A percentile compares a stretch with the other conserved stretches of the same genome.
Evolutionary conservation across 2,113 vertebrate genomes (phyloP).

Genomic region (Paralichthys olivaceus): DNA sequence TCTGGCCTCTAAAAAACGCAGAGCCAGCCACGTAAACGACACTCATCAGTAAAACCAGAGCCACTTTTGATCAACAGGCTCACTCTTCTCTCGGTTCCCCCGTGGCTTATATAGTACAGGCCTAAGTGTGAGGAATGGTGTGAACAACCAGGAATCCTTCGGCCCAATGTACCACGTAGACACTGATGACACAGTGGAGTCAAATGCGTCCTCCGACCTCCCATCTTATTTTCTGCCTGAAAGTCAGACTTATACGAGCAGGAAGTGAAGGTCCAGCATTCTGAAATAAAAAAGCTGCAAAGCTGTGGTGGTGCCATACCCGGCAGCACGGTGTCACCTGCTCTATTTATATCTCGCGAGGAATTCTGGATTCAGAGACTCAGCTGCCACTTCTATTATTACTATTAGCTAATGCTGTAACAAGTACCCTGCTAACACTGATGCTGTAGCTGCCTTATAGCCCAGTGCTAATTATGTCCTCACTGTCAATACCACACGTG

Average conservation of each 20-base stretch:
- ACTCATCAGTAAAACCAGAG: conserved; percentile 28
- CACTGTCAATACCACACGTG: conserved; percentile 40
- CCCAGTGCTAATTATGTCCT: conserved; percentile 63
- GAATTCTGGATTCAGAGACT: conserved; percentile 80
- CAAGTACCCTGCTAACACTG: conserved; percentile 63
- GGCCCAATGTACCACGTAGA: conserved; percentile 27
- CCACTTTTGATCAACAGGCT: conserved; percentile 55
- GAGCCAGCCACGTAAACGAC: conserved; percentile 7
- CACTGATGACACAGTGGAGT: conserved; percentile 31
- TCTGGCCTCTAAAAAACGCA: conserved; percentile 10
- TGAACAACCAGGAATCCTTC: conserved; percentile 68
- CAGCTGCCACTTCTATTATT: conserved; percentile 83
- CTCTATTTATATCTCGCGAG: conserved; percentile 75
- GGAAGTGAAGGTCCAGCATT: conserved; percentile 12
- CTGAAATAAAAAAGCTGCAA: conserved; percentile 57
- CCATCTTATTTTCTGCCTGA: conserved; percentile 13
- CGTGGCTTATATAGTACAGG: conserved; percentile 48
- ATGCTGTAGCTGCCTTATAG: conserved; percentile 52
- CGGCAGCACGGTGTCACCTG: conserved; percentile 70
- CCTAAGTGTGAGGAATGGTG: conserved; percentile 74
- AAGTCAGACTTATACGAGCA: not conserved
- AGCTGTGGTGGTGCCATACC: conserved; percentile 57
- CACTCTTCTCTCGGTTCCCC: conserved; percentile 49
- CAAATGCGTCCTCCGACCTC: conserved; percentile 16
- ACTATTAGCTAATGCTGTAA: conserved; percentile 82